Evolutionary conservation across 2,888 invertebrate species (phyloP).

Genomic region (Sinodicranocentrus sp.): DNA sequence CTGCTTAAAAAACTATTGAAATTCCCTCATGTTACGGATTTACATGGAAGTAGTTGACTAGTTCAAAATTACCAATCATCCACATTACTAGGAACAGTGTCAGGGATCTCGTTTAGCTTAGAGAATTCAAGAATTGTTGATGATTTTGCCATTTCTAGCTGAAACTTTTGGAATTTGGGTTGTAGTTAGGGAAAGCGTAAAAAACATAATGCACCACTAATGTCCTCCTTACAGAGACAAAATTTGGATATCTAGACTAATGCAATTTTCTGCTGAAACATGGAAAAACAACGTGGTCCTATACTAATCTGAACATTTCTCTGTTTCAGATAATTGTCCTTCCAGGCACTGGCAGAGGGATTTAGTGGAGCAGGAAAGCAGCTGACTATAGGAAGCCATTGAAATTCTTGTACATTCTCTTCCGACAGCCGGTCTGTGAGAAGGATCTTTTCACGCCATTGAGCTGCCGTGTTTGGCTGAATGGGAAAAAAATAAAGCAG

Average conservation of each 20-base stretch:
- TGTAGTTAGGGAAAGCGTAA: not conserved
- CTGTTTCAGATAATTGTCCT: slow-evolving; percentile 49
- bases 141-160: not conserved
- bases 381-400: slow-evolving; percentile 18
- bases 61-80: no score
- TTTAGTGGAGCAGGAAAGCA: slow-evolving; percentile 1
- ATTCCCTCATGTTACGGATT: no score
- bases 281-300: slow-evolving; percentile 15
- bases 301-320: slow-evolving; percentile 38
- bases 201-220: not conserved
- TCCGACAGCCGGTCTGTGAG: not conserved
- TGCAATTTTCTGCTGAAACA: slow-evolving; percentile 26
- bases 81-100: no score
- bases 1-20: no score
- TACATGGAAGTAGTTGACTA: no score
- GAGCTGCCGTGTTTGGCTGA: not conserved
- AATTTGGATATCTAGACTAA: slow-evolving; percentile 1
- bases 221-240: not conserved
- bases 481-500: not conserved
- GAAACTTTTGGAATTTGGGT: not conserved
- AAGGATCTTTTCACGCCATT: not conserved
- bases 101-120: no score
- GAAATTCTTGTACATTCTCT: not conserved
- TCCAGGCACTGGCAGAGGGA: slow-evolving; percentile 3
- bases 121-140: not conserved